A percentile compares a stretch with the other conserved stretches of the same genome.
Evolutionary conservation across 2,113 vertebrate species (phyloP).

Genomic region (Lontra canadensis): DNA sequence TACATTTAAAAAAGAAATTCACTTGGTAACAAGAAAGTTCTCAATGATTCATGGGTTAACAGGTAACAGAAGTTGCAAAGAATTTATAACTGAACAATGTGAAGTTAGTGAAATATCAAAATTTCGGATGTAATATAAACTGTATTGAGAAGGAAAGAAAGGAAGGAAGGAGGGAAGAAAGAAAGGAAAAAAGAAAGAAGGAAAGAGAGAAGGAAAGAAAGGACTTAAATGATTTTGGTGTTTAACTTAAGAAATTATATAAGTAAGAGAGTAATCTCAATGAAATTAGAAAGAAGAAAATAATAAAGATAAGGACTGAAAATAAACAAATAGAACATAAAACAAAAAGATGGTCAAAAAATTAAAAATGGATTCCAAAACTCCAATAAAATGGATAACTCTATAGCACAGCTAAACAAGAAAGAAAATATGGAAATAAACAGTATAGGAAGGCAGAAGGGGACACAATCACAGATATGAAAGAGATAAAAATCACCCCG

Average conservation of each 20-base stretch:
- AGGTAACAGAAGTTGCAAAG: background rate
- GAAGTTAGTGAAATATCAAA: background rate
- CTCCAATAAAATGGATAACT: background rate
- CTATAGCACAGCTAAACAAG: background rate
- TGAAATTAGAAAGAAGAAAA: background rate
- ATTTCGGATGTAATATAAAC: background rate
- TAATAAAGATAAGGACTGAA: background rate
- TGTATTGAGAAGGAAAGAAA: background rate
- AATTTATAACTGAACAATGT: background rate
- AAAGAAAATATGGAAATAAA: background rate
- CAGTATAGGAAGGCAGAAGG: background rate
- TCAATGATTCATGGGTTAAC: background rate
- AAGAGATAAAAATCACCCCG: background rate
- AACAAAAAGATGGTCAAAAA: background rate
- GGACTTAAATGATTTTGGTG: background rate
- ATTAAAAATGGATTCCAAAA: background rate
- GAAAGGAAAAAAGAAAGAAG: background rate
- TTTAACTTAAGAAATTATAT: constrained; percentile 3
- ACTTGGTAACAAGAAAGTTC: background rate
- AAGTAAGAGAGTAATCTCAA: background rate
- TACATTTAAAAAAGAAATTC: background rate
- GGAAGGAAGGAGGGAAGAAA: background rate
- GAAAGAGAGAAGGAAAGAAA: background rate
- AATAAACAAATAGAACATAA: background rate
- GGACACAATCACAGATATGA: background rate